Conservation (phyloP, 2,113 vertebrate genomes). For the Notarius lentiginosus region DNA sequence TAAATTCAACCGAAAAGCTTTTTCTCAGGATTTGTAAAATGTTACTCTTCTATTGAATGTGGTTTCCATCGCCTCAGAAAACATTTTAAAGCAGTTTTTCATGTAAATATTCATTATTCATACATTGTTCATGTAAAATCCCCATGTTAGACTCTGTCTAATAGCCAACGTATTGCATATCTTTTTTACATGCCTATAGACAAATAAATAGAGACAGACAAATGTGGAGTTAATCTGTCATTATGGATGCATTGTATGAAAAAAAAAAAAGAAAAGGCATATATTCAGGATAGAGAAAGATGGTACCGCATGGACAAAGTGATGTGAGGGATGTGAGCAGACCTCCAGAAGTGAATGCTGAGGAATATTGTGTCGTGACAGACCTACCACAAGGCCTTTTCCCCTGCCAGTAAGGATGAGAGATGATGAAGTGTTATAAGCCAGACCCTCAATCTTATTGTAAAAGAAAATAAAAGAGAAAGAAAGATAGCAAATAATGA, state of each 20-base stretch:
- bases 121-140: neutral
- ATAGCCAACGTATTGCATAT: neutral
- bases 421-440: slow-evolving; percentile 67
- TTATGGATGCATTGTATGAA: neutral
- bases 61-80: neutral
- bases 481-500: neutral
- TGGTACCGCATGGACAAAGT: slow-evolving; percentile 49
- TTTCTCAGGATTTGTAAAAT: neutral
- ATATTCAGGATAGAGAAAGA: slow-evolving; percentile 32
- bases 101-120: neutral
- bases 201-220: neutral
- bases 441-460: slow-evolving; percentile 51
- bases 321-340: slow-evolving; percentile 55
- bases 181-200: neutral
- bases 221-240: neutral
- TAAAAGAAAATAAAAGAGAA: neutral
- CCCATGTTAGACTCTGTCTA: neutral
- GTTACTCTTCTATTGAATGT: neutral
- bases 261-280: neutral
- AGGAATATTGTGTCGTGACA: slow-evolving; percentile 60
- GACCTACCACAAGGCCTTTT: slow-evolving; percentile 57
- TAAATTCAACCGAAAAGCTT: neutral
- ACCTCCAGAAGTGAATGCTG: slow-evolving; percentile 55
- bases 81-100: neutral
- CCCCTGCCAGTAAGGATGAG: slow-evolving; percentile 35